Evolutionary conservation across 1,140 invertebrate species (phyloP).

Genomic region (Drosophila sechellia): DNA sequence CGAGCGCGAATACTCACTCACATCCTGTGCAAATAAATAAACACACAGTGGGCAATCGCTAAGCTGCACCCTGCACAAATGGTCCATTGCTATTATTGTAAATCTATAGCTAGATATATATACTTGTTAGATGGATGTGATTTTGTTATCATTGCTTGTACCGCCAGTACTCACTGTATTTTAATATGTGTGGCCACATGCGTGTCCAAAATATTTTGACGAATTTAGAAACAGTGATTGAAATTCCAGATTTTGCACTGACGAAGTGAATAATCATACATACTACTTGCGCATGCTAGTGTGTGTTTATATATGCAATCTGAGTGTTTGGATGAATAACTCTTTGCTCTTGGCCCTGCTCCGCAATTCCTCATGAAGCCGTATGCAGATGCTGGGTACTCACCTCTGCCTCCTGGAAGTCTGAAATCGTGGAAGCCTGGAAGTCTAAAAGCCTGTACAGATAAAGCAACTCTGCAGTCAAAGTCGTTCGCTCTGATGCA

Average conservation of each 20-base stretch:
- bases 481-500: slow-evolving; percentile 26
- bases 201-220: not conserved
- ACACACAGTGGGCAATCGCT: slow-evolving; percentile 13
- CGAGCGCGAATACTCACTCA: slow-evolving; percentile 25
- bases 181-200: not conserved
- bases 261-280: slow-evolving; percentile 17
- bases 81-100: no score
- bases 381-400: not conserved
- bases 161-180: slow-evolving; percentile 9
- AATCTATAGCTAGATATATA: no score
- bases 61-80: not conserved
- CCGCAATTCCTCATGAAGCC: not conserved
- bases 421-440: not conserved
- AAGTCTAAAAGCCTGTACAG: not conserved
- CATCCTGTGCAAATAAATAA: slow-evolving; percentile 37
- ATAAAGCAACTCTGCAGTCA: slow-evolving; percentile 28
- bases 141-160: no score
- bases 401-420: no score
- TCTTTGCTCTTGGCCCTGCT: not conserved
- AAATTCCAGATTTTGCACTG: slow-evolving; percentile 21
- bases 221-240: slow-evolving; percentile 2
- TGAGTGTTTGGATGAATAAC: slow-evolving; percentile 12
- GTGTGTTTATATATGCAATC: not conserved
- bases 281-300: no score
- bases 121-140: no score